Evolutionary conservation across 2,797 vertebrate species (phyloP), one percentile per base, ranked within the genome.

Genomic region (Fundulus diaphanus): DNA sequence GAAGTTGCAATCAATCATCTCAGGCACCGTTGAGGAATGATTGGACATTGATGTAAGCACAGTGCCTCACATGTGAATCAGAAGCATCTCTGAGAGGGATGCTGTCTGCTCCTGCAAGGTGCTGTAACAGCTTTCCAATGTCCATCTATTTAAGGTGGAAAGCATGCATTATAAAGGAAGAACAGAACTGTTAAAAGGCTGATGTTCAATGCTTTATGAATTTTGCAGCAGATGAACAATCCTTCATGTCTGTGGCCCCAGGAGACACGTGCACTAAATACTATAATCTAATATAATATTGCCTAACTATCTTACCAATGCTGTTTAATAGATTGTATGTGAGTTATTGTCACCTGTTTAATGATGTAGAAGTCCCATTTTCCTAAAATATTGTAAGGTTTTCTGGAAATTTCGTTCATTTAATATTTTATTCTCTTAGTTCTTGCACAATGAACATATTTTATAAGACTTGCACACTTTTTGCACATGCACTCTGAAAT

Each of bases 141-240:
- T 88, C 77, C n/a, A 22, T 84, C 71, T 66, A 40, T 84, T 80
- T 85, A 76, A 79, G 78, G 76, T 70, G 42, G 63, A 81, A 69
- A 27, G 71, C 85, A 87, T 92, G 82, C 82, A 87, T 89, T 90
- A 89, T 92, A 51, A 77, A 92, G 76, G 72, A 85, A 67, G 88
- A 87, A 90, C 90, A 90, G 33, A 88, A 56, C 87, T 86, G 86
- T 81, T 90, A 86, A 92, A 88, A 88, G 89, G 86, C 70, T 87
- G 83, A 65, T 7, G 51, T 79, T 88, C 77, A 6, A 74, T 69
- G 75, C 79, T 73, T 79, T 83, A 87, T 92, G 87, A 92, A 92
- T 92, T 88, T 88, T 92, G 86, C 90, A 92, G 76, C 73, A 80
- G 83, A 65, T 73, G 72, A 87, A 87, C 81, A 86, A 88, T 83